A percentile compares a stretch with the other conserved stretches of the same genome.
Evolutionary conservation across 1,140 invertebrate species (phyloP).

Genomic region (Trigoniulus corallinus): DNA sequence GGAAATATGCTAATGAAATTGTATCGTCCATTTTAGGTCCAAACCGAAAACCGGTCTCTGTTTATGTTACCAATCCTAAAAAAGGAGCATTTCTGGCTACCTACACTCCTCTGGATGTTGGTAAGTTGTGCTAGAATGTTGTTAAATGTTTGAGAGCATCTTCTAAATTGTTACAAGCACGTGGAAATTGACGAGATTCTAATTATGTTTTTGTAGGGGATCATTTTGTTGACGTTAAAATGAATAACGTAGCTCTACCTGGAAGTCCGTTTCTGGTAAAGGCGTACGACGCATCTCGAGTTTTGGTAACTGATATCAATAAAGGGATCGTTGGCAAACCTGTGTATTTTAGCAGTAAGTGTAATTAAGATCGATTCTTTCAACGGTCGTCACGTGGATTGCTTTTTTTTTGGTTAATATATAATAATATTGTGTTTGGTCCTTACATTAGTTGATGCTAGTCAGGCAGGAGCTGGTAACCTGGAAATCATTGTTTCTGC

Average conservation of each 20-base stretch:
- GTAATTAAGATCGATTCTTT: too few species aligned
- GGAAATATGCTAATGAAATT: too few species aligned
- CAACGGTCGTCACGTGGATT: too few species aligned
- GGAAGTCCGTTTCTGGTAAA: conserved; percentile 90
- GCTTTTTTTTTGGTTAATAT: too few species aligned
- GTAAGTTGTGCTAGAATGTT: too few species aligned
- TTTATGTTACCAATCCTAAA: not conserved
- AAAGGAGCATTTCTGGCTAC: not conserved
- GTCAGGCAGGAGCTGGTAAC: conserved; percentile 63
- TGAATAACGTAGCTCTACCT: conserved; percentile 65
- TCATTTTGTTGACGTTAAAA: conserved; percentile 76
- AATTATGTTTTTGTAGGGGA: conserved; percentile 37
- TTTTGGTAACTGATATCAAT: conserved; percentile 76
- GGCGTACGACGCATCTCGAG: conserved; percentile 82
- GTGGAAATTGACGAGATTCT: too few species aligned
- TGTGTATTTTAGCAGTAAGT: conserved; percentile 80
- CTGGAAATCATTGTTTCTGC: conserved; percentile 95
- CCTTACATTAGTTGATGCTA: conserved; percentile 32
- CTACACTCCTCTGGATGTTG: conserved; percentile 76
- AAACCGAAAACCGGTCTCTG: not conserved
- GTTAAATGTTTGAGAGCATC: too few species aligned
- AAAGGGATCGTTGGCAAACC: conserved; percentile 78
- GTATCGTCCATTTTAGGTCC: too few species aligned
- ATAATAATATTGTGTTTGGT: too few species aligned
- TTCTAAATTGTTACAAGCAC: too few species aligned